phyloP scores from a whole-genome alignment of 2,113 vertebrate species.

The Antechinus stuartii region DNA sequence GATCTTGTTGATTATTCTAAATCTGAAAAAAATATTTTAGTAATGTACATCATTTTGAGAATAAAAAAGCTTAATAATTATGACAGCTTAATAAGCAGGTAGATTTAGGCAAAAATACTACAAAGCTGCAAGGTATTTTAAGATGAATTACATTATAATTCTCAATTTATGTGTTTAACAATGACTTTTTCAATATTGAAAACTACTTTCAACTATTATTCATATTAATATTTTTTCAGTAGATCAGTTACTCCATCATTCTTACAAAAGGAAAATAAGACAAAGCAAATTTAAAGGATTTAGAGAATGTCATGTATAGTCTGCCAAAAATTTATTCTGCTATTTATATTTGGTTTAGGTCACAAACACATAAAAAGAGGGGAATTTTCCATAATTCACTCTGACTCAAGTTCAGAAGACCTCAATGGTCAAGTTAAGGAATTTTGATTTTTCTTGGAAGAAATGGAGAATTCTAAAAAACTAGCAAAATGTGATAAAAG shows the following conservation, averaged over 20 bases:
- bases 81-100: not conserved
- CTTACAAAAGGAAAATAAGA: not conserved
- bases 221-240: not conserved
- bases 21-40: not conserved
- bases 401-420: not conserved
- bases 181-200: not conserved
- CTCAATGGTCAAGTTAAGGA: not conserved
- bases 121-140: not conserved
- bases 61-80: not conserved
- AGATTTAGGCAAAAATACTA: not conserved
- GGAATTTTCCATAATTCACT: not conserved
- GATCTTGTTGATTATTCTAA: not conserved
- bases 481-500: not conserved
- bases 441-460: not conserved
- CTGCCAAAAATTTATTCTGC: not conserved
- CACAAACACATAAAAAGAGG: constrained; percentile 3
- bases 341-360: not conserved
- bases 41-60: not conserved
- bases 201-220: not conserved
- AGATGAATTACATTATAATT: not conserved
- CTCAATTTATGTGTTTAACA: not conserved
- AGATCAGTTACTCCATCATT: not conserved
- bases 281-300: not conserved
- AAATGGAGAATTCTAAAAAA: not conserved
- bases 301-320: not conserved